Conservation (phyloP, 2,797 vertebrate species). For the Poeciliopsis paucimaculata region DNA sequence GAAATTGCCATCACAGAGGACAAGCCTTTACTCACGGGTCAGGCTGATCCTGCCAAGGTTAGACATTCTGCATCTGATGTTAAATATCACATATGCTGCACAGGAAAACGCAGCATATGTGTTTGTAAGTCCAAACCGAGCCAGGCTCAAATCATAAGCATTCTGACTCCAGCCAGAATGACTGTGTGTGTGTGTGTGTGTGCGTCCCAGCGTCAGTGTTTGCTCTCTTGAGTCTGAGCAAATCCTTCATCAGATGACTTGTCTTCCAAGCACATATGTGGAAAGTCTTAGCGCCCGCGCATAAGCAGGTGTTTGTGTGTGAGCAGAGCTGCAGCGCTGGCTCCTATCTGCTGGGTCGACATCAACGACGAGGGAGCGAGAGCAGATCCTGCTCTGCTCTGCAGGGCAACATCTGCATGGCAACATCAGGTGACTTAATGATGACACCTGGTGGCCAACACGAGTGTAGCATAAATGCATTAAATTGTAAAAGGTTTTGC, state of each 20-base stretch:
- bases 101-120: background rate
- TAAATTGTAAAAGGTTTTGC: background rate
- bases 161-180: background rate
- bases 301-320: constrained; percentile 3
- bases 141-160: constrained; percentile 11
- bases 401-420: constrained; percentile 27
- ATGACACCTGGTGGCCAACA: constrained; percentile 56
- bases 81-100: background rate
- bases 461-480: constrained; percentile 1
- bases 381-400: constrained; percentile 42
- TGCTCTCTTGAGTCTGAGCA: constrained; percentile 19
- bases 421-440: constrained; percentile 30
- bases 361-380: constrained; percentile 37
- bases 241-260: constrained; percentile 34
- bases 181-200: background rate
- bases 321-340: constrained; percentile 48
- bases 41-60: constrained; percentile 81
- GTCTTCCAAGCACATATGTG: constrained; percentile 27
- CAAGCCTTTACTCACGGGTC: constrained; percentile 86
- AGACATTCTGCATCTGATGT: constrained; percentile 25
- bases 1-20: constrained; percentile 92
- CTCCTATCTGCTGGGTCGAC: constrained; percentile 51
- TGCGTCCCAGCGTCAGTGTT: constrained; percentile 10
- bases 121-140: background rate
- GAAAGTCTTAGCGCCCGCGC: background rate